Conservation (phyloP, 2,797 vertebrate genomes). For the Mastacembelus armatus region DNA sequence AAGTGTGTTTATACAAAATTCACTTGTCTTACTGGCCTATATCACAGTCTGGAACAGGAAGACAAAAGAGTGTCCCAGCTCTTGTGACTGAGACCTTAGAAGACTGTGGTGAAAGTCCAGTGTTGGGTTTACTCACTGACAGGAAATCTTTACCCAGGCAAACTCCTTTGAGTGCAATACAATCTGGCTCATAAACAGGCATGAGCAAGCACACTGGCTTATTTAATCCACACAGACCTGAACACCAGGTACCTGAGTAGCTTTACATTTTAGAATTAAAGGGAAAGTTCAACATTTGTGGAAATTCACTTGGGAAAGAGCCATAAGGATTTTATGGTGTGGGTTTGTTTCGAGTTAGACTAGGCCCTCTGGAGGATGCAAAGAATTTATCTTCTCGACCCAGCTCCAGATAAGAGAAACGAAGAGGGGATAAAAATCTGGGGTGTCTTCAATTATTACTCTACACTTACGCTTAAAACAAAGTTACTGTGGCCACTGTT, state of each 20-base stretch:
- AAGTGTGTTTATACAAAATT: background rate
- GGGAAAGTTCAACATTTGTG: no score
- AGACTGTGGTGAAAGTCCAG: conserved; percentile 28
- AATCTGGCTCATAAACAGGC: conserved; percentile 14
- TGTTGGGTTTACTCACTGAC: conserved; percentile 30
- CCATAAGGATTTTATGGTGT: no score
- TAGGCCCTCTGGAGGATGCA: no score
- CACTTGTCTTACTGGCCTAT: background rate
- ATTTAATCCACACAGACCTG: conserved; percentile 30
- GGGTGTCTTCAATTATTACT: no score
- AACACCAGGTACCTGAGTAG: background rate
- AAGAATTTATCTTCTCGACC: no score
- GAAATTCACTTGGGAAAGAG: no score
- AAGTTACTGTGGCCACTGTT: no score
- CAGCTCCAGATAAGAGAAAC: no score
- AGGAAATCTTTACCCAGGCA: conserved; percentile 16
- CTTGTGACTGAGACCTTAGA: conserved; percentile 13
- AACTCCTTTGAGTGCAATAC: conserved; percentile 21
- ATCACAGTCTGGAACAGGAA: background rate
- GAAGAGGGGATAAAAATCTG: no score
- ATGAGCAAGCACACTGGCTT: conserved; percentile 14
- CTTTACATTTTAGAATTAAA: no score
- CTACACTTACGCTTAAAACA: no score
- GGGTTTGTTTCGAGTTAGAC: no score
- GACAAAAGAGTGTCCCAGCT: background rate